Evolutionary conservation across 2,888 invertebrate species (phyloP), one percentile per base, ranked within the genome.

Genomic region (Erebia ligea): DNA sequence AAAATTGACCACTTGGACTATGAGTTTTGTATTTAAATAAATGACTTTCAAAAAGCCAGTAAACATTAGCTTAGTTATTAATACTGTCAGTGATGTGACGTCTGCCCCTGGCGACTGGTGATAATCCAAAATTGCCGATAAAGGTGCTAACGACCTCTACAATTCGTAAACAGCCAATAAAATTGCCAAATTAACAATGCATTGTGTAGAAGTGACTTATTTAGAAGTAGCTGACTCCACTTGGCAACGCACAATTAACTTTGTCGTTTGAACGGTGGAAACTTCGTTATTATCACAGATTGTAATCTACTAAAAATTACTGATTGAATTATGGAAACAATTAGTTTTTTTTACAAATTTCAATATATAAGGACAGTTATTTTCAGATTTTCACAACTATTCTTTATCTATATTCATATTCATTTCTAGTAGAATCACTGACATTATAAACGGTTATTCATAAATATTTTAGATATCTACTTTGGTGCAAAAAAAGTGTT

Each of bases 81-180:
- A 45, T 42, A 45, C 40, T 42, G 42, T 61, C 42, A n/a, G 42
- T 65, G 52, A 48, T 25, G 70, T 67, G 74, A 74, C 70, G 76
- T 72, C 73, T 63, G 57, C 25, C 19, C 34, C 57, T 79, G 78
- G 76, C 19, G 76, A 78, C 54, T 79, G 78, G 77, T 34, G 76
- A 78, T 79, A 80, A 76, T 80, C 76, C 77, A 77, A 79, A 78
- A 79, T 82, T 82, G 81, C 79, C 82, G 89, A 90, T 89, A 88
- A 86, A 84, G 78, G 83, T 85, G 90, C 88, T 84, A 91, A 88
- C 76, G 88, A 90, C 88, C 90, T 84, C 81, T 68, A 67, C 69
- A 73, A 78, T 79, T 78, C 71, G 83, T 82, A 84, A 84, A 86
- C 82, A 85, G 75, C 74, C 75, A 73, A 76, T 80, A 83, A 83